Evolutionary conservation across 1,140 invertebrate genomes (phyloP).

Genomic region (Hylaeus anthracinus): DNA sequence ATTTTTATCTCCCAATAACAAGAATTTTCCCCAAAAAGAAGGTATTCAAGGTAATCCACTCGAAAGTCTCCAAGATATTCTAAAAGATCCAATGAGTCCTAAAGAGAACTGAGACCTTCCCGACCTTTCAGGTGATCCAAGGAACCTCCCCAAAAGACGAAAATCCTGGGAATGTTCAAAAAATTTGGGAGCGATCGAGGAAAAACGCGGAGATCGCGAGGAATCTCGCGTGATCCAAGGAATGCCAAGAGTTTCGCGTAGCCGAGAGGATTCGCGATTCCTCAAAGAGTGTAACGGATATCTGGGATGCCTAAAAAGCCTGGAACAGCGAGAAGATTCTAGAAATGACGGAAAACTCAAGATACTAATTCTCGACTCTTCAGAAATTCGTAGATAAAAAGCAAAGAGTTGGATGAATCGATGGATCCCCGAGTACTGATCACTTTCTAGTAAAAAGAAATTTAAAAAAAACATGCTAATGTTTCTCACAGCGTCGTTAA

Average conservation of each 20-base stretch:
- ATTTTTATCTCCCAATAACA: too few relatives aligned
- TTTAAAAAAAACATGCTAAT: too few relatives aligned
- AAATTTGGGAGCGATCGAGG: too few relatives aligned
- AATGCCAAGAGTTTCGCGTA: neutral
- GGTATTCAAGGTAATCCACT: too few relatives aligned
- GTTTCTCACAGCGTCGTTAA: too few relatives aligned
- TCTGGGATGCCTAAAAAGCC: neutral
- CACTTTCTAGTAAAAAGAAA: too few relatives aligned
- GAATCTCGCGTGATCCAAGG: slow-evolving; percentile 3
- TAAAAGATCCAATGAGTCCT: too few relatives aligned
- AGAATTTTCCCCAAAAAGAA: too few relatives aligned
- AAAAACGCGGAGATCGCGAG: neutral
- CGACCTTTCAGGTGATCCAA: neutral
- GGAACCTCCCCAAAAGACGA: too few relatives aligned
- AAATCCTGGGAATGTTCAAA: neutral
- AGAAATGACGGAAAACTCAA: neutral
- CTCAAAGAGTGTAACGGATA: neutral
- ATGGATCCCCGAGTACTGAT: too few relatives aligned
- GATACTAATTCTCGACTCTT: neutral
- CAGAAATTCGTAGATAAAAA: neutral
- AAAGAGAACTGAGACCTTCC: too few relatives aligned
- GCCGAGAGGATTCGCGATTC: neutral
- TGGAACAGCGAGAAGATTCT: neutral
- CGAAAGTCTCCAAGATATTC: too few relatives aligned
- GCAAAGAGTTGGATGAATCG: neutral